These are phyloP conservation scores for Eilema sororculum DNA, from an alignment of 2,888 invertebrate genomes.

Conservation along the genomic window DNA sequence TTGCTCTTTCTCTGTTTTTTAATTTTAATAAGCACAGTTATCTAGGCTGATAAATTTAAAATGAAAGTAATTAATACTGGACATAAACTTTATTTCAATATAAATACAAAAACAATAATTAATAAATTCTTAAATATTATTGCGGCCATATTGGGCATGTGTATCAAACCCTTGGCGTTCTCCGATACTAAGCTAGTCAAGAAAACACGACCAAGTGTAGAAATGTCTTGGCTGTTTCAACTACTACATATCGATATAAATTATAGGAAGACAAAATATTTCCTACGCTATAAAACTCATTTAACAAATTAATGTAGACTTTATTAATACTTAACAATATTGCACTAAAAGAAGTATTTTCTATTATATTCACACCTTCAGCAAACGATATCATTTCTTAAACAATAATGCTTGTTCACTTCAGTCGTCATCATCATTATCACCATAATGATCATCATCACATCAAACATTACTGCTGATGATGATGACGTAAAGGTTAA, in stretches of 20 bases:
- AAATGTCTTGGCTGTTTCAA: background rate
- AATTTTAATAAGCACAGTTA: background rate
- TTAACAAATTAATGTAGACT: conserved; percentile 15
- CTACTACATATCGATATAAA: background rate
- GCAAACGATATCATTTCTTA: background rate
- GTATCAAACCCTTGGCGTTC: background rate
- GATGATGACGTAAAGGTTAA: background rate
- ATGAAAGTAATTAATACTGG: conserved; percentile 5
- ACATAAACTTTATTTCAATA: conserved; percentile 21
- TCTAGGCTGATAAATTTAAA: too few relatives aligned
- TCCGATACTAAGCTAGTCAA: background rate
- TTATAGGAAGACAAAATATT: conserved; percentile 15
- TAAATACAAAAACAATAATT: conserved; percentile 18
- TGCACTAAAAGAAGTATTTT: conserved; percentile 17
- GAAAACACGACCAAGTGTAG: background rate
- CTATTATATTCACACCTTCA: background rate
- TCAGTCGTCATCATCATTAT: background rate
- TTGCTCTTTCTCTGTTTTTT: background rate
- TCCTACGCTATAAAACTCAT: background rate
- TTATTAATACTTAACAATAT: conserved; percentile 16
- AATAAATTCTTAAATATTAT: background rate
- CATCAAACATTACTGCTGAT: background rate
- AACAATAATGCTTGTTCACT: background rate
- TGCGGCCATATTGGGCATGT: background rate
- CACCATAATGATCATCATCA: background rate